Percentiles rank a stretch among this genome's conserved stretches.
phyloP scores from a whole-genome alignment of 2,113 vertebrate genomes.

The Hoplias malabaricus region DNA sequence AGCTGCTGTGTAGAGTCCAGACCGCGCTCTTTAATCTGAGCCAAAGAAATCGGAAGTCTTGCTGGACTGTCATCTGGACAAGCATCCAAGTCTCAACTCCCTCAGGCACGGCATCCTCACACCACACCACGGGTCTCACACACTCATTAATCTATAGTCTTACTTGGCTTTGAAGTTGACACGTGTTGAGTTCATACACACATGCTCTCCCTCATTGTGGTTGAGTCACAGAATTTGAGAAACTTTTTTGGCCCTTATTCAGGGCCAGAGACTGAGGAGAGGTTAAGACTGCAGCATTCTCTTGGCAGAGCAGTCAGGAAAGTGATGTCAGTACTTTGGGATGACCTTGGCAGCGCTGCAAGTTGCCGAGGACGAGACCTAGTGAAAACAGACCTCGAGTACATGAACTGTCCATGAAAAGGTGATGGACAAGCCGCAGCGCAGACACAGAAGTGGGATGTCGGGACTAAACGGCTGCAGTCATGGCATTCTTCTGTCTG shows the following conservation, averaged over 20 bases:
- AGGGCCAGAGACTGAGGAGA: neutral
- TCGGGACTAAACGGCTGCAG: constrained; percentile 81
- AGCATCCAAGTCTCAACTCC: neutral
- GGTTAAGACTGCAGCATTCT: neutral
- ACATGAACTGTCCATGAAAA: neutral
- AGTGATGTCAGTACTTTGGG: constrained; percentile 4
- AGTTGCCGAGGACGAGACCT: constrained; percentile 13
- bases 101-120: neutral
- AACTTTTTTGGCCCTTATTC: neutral
- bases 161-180: neutral
- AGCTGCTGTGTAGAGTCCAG: neutral
- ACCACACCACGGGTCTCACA: constrained; percentile 7
- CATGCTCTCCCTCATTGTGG: neutral
- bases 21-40: neutral
- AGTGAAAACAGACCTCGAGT: constrained; percentile 12
- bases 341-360: constrained; percentile 25
- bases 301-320: constrained; percentile 34
- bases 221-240: neutral
- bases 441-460: neutral
- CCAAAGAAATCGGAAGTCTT: constrained; percentile 8
- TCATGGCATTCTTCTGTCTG: constrained; percentile 84
- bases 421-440: neutral
- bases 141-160: neutral
- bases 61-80: constrained; percentile 11
- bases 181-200: constrained; percentile 9